Evolutionary conservation across 2,888 invertebrate species (phyloP), one percentile per base, ranked within the genome.

Genomic region (Pterobdella sp.): DNA sequence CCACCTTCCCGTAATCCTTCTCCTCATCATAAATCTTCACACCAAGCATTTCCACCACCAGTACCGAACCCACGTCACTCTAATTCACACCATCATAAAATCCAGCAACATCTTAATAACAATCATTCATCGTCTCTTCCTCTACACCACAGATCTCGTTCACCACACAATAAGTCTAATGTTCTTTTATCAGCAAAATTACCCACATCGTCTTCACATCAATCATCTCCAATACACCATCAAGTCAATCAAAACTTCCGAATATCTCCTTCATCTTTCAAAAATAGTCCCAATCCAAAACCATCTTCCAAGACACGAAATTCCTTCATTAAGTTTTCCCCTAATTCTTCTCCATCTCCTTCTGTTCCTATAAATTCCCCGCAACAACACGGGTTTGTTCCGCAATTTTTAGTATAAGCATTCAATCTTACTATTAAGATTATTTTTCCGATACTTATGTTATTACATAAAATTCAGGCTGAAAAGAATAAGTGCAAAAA

Each of bases 161-260:
- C 60, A 4, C 60, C 60, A 56, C 60, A 42, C 22, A 22, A 7
- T 42, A 7, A 7, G 10, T 22, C 18, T 26, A n/a, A 22, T 26
- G 26, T 14, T 14, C 42, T 56, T 26, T 26, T 56, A 22, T 22
- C 60, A 22, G 3, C 60, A 22, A 56, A 56, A 56, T 26, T 56
- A n/a, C 60, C 60, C 60, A 56, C 60, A 22, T 56, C 60, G 3
- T 56, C 60, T 26, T 56, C 60, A 7, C 60, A 56, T n/a, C 60
- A 56, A 22, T 56, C 60, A 22, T 18, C 60, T 26, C 60, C 60
- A n/a, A n/a, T n/a, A n/a, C n/a, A n/a, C n/a, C n/a, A n/a, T n/a
- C n/a, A n/a, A n/a, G n/a, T n/a, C 60, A 4, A 56, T 22, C 60
- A n/a, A 4, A 26, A 26, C 60, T 26, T 56, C 60, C n/a, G n/a